phyloP scores from a whole-genome alignment of 2,113 vertebrate genomes.

The Gymnorhina tibicen region DNA sequence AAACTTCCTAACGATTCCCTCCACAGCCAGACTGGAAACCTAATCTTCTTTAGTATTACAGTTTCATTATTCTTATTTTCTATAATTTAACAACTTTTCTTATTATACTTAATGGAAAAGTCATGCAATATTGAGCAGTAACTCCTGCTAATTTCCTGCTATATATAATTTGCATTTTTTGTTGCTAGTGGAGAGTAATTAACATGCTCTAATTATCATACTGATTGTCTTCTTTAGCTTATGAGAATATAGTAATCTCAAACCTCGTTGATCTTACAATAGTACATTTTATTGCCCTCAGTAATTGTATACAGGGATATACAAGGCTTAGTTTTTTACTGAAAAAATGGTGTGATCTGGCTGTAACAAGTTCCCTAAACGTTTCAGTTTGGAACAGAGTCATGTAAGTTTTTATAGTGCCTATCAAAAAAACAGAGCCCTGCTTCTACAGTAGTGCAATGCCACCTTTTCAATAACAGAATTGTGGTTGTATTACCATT shows the following conservation, averaged over 20 bases:
- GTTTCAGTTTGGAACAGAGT: slow-evolving; percentile 57
- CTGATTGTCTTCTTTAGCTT: slow-evolving; percentile 75
- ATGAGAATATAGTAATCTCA: slow-evolving; percentile 69
- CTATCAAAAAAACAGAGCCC: slow-evolving; percentile 37
- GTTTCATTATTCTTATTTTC: slow-evolving; percentile 77
- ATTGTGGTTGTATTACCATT: slow-evolving; percentile 16
- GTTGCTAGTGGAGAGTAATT: slow-evolving; percentile 78
- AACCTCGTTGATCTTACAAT: slow-evolving; percentile 64
- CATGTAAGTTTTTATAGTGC: slow-evolving; percentile 65
- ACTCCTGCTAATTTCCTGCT: slow-evolving; percentile 82
- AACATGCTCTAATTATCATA: slow-evolving; percentile 77
- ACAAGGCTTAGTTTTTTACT: slow-evolving; percentile 40
- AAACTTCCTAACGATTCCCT: slow-evolving; percentile 48
- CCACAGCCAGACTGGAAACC: slow-evolving; percentile 32
- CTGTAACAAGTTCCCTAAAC: slow-evolving; percentile 48
- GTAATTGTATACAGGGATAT: slow-evolving; percentile 55
- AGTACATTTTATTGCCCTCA: slow-evolving; percentile 64
- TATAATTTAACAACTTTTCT: slow-evolving; percentile 81
- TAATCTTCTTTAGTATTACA: slow-evolving; percentile 71
- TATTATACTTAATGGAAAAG: slow-evolving; percentile 83
- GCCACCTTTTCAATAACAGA: slow-evolving; percentile 10
- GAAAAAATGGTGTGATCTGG: slow-evolving; percentile 47
- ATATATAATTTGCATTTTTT: slow-evolving; percentile 82
- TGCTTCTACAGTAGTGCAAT: slow-evolving; percentile 23
- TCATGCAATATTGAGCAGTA: slow-evolving; percentile 86